Evolutionary conservation across 2,888 invertebrate species (phyloP), one percentile per base, ranked within the genome.

Genomic region (Drosophila nr. fundita): DNA sequence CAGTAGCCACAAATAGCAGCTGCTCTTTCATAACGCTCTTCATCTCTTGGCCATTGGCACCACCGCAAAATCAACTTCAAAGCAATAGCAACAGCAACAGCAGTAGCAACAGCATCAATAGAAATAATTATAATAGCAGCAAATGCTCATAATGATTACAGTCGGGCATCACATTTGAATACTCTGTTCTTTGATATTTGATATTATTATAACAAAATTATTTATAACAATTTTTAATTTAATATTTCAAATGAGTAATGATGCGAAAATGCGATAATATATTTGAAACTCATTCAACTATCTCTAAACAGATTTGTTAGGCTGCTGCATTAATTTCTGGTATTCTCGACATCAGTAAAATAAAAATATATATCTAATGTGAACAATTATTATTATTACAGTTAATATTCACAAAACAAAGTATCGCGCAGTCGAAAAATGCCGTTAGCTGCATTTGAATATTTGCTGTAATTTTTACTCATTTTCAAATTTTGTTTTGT

Each of bases 21-120:
- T 54, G 48, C 52, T 29, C 29, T 21, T 30, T 55, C 38, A 40
- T 57, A 57, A 55, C 55, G 29, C 55, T 38, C 29, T 29, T 27
- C 40, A 57, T 57, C 55, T 57, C 11, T 57, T 57, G 34, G 45
- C 45, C 42, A 57, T 55, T 42, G 42, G 18, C 40, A 7, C 13
- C 21, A 58, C 58, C 59, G 18, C 64, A 69, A 48, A 42, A 69
- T 53, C 78, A 70, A 78, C 78, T 74, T 70, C 74, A 74, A 72
- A 79, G 78, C 62, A 53, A 54, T 7, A 7, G 24, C 36, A 8
- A 34, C 53, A 8, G 15, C 32, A 52, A 24, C 36, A 69, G 40
- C 45, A 67, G 24, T 15, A 8, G 21, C 21, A 54, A 24, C 40
- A 69, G 40, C 45, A 72, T 30, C 59, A 62, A 29, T 38, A 50